These are phyloP conservation scores for Ypsolopha scabrella DNA, from an alignment of 2,888 invertebrate species.

Conservation along the genomic window DNA sequence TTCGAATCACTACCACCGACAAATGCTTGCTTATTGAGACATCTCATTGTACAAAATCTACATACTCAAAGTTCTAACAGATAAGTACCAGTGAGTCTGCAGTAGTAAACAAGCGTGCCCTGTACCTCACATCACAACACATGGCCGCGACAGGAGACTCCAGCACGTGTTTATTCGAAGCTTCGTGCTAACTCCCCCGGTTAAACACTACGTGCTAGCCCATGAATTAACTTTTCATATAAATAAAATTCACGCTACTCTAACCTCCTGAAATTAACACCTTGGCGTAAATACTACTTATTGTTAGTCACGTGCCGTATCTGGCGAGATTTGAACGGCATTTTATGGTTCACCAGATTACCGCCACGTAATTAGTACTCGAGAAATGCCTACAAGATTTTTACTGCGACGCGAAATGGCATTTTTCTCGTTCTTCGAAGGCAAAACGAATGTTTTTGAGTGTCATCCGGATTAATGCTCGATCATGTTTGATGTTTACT, in stretches of 20 bases:
- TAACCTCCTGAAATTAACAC: conserved; percentile 70
- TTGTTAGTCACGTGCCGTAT: conserved; percentile 43
- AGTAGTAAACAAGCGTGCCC: background rate
- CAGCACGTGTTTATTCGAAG: conserved; percentile 47
- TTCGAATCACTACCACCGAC: too few relatives aligned
- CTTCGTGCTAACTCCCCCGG: conserved; percentile 63
- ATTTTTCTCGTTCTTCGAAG: conserved; percentile 5
- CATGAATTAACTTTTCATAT: conserved; percentile 70
- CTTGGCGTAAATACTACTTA: conserved; percentile 61
- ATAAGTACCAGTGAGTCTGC: background rate
- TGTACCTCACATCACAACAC: too few relatives aligned
- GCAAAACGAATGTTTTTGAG: conserved; percentile 7
- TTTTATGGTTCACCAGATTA: conserved; percentile 35
- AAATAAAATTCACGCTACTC: conserved; percentile 70
- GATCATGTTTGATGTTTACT: conserved; percentile 12
- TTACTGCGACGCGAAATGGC: conserved; percentile 1
- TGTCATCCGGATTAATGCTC: conserved; percentile 16
- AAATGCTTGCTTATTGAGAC: too few relatives aligned
- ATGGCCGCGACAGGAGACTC: background rate
- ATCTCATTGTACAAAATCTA: background rate
- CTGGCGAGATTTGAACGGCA: conserved; percentile 14
- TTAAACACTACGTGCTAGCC: conserved; percentile 65
- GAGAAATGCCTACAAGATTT: background rate
- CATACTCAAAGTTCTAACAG: background rate
- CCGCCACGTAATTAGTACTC: conserved; percentile 1